Conservation (phyloP, 2,888 invertebrate genomes). For the Zonitis immaculata region DNA sequence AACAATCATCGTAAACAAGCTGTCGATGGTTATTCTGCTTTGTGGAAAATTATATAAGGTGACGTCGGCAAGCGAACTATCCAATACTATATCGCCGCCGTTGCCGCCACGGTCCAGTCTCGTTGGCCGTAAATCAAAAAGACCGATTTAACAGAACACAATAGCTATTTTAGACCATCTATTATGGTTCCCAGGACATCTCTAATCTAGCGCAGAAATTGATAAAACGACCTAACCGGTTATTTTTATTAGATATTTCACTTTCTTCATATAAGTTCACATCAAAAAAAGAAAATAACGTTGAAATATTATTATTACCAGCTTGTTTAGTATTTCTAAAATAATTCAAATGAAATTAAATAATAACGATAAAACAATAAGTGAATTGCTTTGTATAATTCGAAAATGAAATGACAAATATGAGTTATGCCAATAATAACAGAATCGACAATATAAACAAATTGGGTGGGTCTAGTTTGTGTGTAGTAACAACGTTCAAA, state of each 20-base stretch:
- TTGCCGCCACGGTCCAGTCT: constrained; percentile 28
- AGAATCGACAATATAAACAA: constrained; percentile 20
- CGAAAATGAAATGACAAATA: constrained; percentile 13
- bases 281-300: neutral
- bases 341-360: constrained; percentile 7
- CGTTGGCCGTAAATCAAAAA: constrained; percentile 37
- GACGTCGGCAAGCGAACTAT: too few relatives aligned
- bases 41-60: constrained; percentile 19
- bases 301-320: too few relatives aligned
- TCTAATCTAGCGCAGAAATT: constrained; percentile 23
- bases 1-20: constrained; percentile 36
- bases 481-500: constrained; percentile 13
- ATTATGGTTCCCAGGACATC: constrained; percentile 32
- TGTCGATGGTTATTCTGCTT: constrained; percentile 32
- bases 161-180: constrained; percentile 36
- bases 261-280: constrained; percentile 5
- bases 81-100: too few relatives aligned
- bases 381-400: constrained; percentile 6
- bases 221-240: constrained; percentile 23
- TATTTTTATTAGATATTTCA: constrained; percentile 22
- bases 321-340: too few relatives aligned
- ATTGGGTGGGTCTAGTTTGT: constrained; percentile 14
- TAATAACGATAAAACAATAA: constrained; percentile 7
- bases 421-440: constrained; percentile 16
- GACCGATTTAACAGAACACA: constrained; percentile 37